Evolutionary conservation across 2,888 invertebrate genomes (phyloP).

Genomic region (Dascillus cervinus): DNA sequence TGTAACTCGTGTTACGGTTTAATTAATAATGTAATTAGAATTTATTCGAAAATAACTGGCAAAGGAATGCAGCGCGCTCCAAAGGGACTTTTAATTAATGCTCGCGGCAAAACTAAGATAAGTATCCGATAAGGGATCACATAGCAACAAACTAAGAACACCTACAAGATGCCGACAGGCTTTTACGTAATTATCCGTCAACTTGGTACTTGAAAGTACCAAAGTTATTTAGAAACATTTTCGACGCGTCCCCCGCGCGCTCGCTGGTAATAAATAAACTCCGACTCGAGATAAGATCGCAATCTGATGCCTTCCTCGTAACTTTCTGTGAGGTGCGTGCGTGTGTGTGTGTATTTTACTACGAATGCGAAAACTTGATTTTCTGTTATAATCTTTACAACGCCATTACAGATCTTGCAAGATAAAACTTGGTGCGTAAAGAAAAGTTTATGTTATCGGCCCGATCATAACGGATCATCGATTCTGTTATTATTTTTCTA

Average conservation of each 20-base stretch:
- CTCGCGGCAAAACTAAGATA: constrained; percentile 7
- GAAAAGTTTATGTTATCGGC: no score
- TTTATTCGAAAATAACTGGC: no score
- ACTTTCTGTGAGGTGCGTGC: constrained; percentile 11
- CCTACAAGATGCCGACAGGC: constrained; percentile 10
- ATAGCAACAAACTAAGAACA: constrained; percentile 11
- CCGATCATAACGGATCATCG: no score
- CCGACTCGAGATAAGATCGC: constrained; percentile 19
- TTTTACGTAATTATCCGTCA: constrained; percentile 23
- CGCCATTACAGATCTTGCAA: no score
- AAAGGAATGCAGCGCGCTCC: no score
- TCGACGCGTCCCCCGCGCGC: constrained; percentile 13
- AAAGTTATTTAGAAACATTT: constrained; percentile 18
- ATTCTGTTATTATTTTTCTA: no score
- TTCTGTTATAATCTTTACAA: no score
- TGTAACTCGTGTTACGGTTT: no score
- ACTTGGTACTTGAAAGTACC: constrained; percentile 10
- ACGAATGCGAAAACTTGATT: no score
- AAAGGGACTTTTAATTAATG: no score
- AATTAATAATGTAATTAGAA: no score
- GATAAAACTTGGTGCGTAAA: no score
- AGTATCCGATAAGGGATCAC: constrained; percentile 16
- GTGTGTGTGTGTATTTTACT: constrained; percentile 4
- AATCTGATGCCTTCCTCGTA: constrained; percentile 15
- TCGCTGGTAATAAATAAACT: constrained; percentile 22